phyloP scores from a whole-genome alignment of 2,888 invertebrate genomes.

The Nomada fabriciana region DNA sequence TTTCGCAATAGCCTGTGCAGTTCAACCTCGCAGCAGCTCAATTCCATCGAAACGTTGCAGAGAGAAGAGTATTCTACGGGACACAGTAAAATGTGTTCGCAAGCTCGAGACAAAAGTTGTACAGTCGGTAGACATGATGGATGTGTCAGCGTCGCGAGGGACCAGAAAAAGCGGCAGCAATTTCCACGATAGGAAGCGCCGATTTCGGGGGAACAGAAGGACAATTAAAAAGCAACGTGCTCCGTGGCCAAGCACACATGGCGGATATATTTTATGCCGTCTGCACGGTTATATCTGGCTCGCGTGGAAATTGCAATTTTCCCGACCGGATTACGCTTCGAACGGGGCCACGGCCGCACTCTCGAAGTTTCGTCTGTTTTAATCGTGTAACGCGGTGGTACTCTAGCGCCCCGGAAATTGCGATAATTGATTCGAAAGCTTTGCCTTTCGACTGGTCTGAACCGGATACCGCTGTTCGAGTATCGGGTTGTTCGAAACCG shows the following conservation, averaged over 20 bases:
- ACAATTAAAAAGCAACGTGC: slow-evolving; percentile 67
- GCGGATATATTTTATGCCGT: slow-evolving; percentile 61
- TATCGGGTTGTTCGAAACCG: neutral
- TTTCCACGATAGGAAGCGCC: slow-evolving; percentile 41
- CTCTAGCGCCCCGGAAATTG: slow-evolving; percentile 16
- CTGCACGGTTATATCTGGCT: slow-evolving; percentile 43
- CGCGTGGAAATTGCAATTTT: slow-evolving; percentile 64
- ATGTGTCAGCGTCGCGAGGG: neutral
- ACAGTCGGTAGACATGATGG: slow-evolving; percentile 34
- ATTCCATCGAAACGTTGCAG: slow-evolving; percentile 39
- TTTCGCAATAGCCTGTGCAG: neutral
- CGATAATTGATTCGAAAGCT: slow-evolving; percentile 46
- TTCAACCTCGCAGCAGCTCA: slow-evolving; percentile 21
- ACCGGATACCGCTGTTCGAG: neutral
- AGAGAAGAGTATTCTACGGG: slow-evolving; percentile 10
- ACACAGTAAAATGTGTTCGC: neutral
- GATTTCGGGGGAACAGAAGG: slow-evolving; percentile 42
- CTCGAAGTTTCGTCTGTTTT: slow-evolving; percentile 43
- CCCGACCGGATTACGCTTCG: slow-evolving; percentile 62
- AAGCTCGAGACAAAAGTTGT: slow-evolving; percentile 24
- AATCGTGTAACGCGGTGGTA: slow-evolving; percentile 47
- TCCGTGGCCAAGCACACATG: slow-evolving; percentile 6
- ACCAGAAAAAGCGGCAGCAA: slow-evolving; percentile 41
- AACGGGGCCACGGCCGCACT: slow-evolving; percentile 28
- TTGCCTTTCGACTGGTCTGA: neutral